A percentile compares a stretch with the other conserved stretches of the same genome.
Evolutionary conservation across 2,113 vertebrate genomes (phyloP).

Genomic region (Corythoichthys intestinalis): DNA sequence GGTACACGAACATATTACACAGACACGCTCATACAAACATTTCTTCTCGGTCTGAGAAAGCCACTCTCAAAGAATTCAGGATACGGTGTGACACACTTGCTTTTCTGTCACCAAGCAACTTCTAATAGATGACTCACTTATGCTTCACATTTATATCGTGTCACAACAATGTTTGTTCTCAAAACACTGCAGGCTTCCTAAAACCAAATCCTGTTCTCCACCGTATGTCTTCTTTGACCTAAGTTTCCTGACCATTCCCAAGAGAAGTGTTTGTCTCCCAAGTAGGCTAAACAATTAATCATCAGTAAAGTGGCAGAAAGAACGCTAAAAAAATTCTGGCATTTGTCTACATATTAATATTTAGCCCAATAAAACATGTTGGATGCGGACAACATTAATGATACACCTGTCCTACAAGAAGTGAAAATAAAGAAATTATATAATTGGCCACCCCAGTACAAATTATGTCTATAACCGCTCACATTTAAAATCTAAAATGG

Average conservation of each 20-base stretch:
- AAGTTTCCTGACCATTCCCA: background rate
- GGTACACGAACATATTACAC: slow-evolving; percentile 31
- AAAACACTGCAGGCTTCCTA: slow-evolving; percentile 11
- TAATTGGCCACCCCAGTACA: background rate
- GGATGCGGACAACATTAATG: no score
- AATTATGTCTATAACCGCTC: background rate
- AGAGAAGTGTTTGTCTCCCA: background rate
- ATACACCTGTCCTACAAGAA: background rate
- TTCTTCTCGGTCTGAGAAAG: slow-evolving; percentile 3
- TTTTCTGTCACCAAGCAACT: slow-evolving; percentile 22
- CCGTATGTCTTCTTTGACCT: background rate
- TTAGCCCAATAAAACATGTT: no score
- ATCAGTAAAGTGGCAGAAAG: background rate
- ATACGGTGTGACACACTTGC: background rate
- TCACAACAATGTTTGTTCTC: slow-evolving; percentile 12
- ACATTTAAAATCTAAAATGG: no score
- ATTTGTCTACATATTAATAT: no score
- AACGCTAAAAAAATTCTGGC: background rate
- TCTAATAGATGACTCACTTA: slow-evolving; percentile 37
- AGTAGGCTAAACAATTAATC: no score
- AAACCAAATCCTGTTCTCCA: slow-evolving; percentile 15
- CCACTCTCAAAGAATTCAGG: slow-evolving; percentile 14
- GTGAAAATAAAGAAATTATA: background rate
- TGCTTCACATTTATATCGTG: slow-evolving; percentile 19
- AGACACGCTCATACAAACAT: background rate